These are phyloP conservation scores for Drosophila nigromelanica DNA, from an alignment of 1,140 invertebrate genomes.

Conservation along the genomic window DNA sequence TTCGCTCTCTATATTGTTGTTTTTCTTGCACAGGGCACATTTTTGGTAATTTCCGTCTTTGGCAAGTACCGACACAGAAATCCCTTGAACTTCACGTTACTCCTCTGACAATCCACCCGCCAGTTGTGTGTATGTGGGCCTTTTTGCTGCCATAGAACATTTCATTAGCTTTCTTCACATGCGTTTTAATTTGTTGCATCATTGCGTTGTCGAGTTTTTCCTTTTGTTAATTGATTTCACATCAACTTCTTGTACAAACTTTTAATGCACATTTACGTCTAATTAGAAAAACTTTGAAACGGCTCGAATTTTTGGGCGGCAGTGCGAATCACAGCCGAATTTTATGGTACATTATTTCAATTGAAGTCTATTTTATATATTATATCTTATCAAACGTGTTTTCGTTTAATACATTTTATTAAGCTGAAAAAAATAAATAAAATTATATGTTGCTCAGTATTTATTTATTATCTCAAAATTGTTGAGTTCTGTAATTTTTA, in stretches of 20 bases:
- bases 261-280: conserved; percentile 69
- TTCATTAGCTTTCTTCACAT: conserved; percentile 67
- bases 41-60: conserved; percentile 72
- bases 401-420: background rate
- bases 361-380: background rate
- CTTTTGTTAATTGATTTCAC: conserved; percentile 64
- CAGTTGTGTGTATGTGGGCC: conserved; percentile 3
- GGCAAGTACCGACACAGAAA: conserved; percentile 27
- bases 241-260: conserved; percentile 56
- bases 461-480: background rate
- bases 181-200: conserved; percentile 77
- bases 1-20: conserved; percentile 67
- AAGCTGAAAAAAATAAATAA: background rate
- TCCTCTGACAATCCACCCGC: background rate
- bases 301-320: background rate
- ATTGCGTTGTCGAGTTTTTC: conserved; percentile 63
- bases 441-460: background rate
- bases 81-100: conserved; percentile 24
- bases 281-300: conserved; percentile 55
- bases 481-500: no score
- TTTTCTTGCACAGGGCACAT: conserved; percentile 63
- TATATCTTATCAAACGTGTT: background rate
- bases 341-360: background rate
- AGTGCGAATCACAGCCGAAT: background rate
- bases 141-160: conserved; percentile 52